Evolutionary conservation across 2,113 vertebrate genomes (phyloP), one percentile per base, ranked within the genome.

Genomic region (Trochalopteron elliotii): DNA sequence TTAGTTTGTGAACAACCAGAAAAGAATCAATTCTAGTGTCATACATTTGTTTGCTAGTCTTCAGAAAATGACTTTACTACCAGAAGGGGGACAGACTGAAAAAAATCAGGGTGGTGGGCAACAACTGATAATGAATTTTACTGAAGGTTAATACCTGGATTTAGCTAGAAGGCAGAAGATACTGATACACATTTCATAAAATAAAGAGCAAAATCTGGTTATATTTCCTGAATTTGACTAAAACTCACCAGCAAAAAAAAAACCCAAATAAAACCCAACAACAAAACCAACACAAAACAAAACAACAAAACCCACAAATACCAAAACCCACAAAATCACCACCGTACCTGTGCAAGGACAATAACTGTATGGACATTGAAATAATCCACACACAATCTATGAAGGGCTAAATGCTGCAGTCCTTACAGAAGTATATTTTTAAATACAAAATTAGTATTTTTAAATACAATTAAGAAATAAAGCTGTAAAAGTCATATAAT

Each of bases 391-490:
- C 37, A 49, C 56, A 44, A 53, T 11, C 50, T 37, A 20, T 2
- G 21, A 80, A 90, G 18, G 16, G 55, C 28, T 88, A 68, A 93
- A 72, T 22, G 19, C 50, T 93, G 79, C 55, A 42, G 42, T 74
- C 49, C 44, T 91, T 75, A 82, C 40, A 64, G 11, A 91, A 63
- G 33, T 5, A 42, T n/a, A 80, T 49, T 65, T 85, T 60, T 70
- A 91, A 93, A 81, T n/a, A 67, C 4, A 78, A 78, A 72, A 39
- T 50, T 15, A 87, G 53, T 83, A 42, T 74, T 89, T 77, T 72
- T 61, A 92, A 70, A 96, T 67, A 63, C 68, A 96, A 92, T 7
- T 90, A 86, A 69, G 55, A 94, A 94, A 93, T 82, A 61, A 68
- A 94, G 93, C 79, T 20, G 12, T 24, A 50, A 61, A 50, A 63